A percentile compares a stretch with the other conserved stretches of the same genome.
Evolutionary conservation across 2,113 vertebrate species (phyloP).

Genomic region (Aldabrachelys gigantea): DNA sequence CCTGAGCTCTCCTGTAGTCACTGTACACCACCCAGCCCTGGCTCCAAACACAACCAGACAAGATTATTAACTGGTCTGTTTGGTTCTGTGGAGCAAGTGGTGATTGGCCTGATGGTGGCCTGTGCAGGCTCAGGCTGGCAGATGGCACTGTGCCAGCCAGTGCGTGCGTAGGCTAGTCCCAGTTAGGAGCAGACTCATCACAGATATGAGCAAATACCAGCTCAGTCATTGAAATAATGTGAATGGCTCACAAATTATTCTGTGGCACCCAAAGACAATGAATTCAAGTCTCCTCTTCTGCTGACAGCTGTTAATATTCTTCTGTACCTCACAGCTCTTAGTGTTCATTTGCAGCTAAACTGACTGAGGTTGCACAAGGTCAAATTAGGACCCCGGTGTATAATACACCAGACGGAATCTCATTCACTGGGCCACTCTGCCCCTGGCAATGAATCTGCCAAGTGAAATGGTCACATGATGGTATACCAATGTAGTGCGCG

Average conservation of each 20-base stretch:
- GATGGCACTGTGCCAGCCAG: not conserved
- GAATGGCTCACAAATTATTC: not conserved
- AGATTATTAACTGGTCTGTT: not conserved
- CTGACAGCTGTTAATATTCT: not conserved
- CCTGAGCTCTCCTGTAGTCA: not conserved
- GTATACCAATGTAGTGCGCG: not conserved
- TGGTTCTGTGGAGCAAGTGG: not conserved
- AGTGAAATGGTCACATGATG: not conserved
- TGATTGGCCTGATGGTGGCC: not conserved
- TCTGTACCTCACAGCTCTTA: not conserved
- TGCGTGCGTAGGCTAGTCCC: not conserved
- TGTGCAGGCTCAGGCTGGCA: not conserved
- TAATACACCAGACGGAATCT: rapidly evolving
- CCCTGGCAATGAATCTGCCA: not conserved
- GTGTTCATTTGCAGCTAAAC: not conserved
- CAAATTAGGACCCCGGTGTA: rapidly evolving
- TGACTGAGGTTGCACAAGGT: rapidly evolving
- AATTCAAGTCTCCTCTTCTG: not conserved
- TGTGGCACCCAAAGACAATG: not conserved
- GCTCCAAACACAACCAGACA: not conserved
- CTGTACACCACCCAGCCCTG: not conserved
- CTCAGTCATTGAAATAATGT: not conserved
- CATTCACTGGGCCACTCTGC: not conserved
- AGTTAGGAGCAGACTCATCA: not conserved
- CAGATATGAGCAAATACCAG: not conserved